Conservation (phyloP, 2,888 invertebrate species). For the Escarpia spicata region DNA sequence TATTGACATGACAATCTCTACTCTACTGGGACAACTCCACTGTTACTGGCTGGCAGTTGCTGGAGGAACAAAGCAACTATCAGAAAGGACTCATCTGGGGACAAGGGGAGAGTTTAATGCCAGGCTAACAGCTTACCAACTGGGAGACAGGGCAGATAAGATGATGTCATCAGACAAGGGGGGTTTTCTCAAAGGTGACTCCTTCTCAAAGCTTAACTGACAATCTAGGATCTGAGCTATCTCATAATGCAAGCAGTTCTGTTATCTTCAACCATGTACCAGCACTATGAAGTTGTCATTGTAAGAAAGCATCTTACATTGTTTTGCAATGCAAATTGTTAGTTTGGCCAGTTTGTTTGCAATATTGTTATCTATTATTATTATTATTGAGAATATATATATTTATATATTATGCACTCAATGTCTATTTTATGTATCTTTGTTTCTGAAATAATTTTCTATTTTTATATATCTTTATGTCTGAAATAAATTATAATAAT, state of each 20-base stretch:
- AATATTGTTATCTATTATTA: no score
- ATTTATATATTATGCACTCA: no score
- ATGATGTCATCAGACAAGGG: neutral
- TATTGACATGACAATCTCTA: neutral
- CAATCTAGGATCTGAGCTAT: neutral
- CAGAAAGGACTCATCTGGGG: neutral
- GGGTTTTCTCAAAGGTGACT: no score
- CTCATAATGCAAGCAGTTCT: neutral
- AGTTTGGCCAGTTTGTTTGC: no score
- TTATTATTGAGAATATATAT: no score
- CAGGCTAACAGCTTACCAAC: neutral
- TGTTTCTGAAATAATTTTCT: no score
- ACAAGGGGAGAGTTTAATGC: neutral
- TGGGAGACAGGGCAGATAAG: neutral
- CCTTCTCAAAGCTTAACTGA: neutral
- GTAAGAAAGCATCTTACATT: neutral
- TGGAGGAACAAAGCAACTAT: neutral
- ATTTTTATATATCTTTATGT: no score
- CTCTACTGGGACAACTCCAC: neutral
- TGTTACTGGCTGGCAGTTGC: neutral
- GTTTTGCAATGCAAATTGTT: no score
- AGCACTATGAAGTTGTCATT: neutral
- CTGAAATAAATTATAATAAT: no score
- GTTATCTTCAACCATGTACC: neutral
- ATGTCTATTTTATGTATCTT: no score